Conservation (phyloP, 2,797 vertebrate species). For the Acomys russatus region DNA sequence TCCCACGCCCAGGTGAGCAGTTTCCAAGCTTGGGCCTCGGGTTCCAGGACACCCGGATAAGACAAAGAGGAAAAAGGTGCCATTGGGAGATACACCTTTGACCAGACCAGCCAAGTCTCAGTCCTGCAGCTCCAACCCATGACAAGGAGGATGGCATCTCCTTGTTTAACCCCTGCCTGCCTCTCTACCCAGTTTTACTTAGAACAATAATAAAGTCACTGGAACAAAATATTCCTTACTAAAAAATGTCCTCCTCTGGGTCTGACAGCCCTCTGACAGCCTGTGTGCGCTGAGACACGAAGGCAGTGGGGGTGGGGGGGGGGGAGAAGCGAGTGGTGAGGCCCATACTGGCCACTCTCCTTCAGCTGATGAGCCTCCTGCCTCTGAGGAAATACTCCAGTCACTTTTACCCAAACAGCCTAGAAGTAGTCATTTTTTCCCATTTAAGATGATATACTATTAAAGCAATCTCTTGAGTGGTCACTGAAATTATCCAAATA, state of each 20-base stretch:
- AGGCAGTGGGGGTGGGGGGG: no score
- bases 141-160: neutral
- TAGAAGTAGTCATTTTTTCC: conserved; percentile 80
- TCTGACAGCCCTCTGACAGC: conserved; percentile 6
- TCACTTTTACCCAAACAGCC: conserved; percentile 56
- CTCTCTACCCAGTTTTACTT: neutral
- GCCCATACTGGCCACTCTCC: neutral
- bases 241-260: neutral
- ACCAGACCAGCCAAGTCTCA: neutral
- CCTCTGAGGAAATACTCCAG: conserved; percentile 65
- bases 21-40: neutral
- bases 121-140: neutral
- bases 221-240: conserved; percentile 42
- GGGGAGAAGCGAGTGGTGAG: rapidly evolving
- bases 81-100: neutral
- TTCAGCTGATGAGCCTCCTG: conserved; percentile 32
- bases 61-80: neutral
- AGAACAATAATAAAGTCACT: neutral
- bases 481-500: conserved; percentile 78
- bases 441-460: conserved; percentile 67
- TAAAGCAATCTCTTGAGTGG: conserved; percentile 75
- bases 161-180: neutral
- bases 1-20: neutral
- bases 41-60: neutral
- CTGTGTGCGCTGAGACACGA: neutral